Evolutionary conservation across 1,140 invertebrate genomes (phyloP).

Genomic region (Aricia agestis): DNA sequence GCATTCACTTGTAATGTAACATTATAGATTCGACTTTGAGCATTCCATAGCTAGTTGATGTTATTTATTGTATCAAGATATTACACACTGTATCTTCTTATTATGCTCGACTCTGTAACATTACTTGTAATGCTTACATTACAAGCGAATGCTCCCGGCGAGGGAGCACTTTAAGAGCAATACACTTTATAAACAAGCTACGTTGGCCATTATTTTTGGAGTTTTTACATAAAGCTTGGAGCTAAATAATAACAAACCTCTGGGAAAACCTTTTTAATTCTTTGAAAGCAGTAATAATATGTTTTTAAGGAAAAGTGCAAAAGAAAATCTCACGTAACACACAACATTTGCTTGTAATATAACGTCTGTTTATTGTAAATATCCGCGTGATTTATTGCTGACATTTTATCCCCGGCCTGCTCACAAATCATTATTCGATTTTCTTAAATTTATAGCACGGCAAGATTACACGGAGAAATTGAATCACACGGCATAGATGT

Average conservation of each 20-base stretch:
- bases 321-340: background rate
- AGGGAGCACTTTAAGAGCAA: too few relatives aligned
- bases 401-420: constrained; percentile 7
- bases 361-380: constrained; percentile 10
- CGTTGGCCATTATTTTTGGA: too few relatives aligned
- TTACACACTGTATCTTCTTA: too few relatives aligned
- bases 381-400: background rate
- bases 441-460: constrained; percentile 7
- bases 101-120: too few relatives aligned
- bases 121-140: too few relatives aligned
- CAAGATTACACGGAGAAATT: constrained; percentile 1
- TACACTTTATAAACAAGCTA: too few relatives aligned
- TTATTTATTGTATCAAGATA: too few relatives aligned
- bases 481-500: background rate
- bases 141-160: too few relatives aligned
- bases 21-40: too few relatives aligned
- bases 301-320: background rate
- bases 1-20: too few relatives aligned
- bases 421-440: constrained; percentile 15
- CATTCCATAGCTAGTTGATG: too few relatives aligned
- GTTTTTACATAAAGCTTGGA: too few relatives aligned
- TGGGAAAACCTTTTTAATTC: background rate
- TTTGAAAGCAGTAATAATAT: background rate
- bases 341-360: constrained; percentile 1
- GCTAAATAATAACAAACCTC: background rate